Evolutionary conservation across 1,140 invertebrate genomes (phyloP).

Genomic region (Lamellibrachia luymesi): DNA sequence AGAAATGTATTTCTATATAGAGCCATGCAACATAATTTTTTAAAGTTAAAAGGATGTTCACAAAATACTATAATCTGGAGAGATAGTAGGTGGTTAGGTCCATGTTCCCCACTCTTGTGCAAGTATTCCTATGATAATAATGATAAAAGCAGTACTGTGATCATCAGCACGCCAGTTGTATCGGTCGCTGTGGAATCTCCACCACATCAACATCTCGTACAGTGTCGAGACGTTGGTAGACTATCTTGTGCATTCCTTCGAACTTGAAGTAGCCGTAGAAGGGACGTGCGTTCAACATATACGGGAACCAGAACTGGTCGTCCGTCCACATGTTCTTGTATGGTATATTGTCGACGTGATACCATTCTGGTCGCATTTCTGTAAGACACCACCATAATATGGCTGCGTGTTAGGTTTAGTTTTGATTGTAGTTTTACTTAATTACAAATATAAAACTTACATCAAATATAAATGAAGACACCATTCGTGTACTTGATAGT

Average conservation of each 20-base stretch:
- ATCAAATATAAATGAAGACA: no score
- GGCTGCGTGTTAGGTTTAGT: no score
- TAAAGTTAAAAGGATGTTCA: background rate
- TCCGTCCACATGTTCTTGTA: slow-evolving; percentile 73
- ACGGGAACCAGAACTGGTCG: slow-evolving; percentile 69
- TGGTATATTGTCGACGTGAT: slow-evolving; percentile 62
- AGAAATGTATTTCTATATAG: no score
- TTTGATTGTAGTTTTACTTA: background rate
- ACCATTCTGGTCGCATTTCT: slow-evolving; percentile 75
- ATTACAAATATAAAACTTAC: background rate
- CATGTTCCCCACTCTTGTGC: no score
- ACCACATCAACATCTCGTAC: slow-evolving; percentile 28
- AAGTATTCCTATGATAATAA: background rate
- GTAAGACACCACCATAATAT: slow-evolving; percentile 27
- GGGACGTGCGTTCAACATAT: slow-evolving; percentile 62
- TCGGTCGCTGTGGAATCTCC: slow-evolving; percentile 17
- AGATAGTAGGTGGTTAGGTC: no score
- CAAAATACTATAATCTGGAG: background rate
- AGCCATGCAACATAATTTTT: background rate
- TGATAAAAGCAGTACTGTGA: background rate
- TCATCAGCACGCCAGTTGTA: background rate
- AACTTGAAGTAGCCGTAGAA: slow-evolving; percentile 65
- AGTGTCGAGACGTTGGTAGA: slow-evolving; percentile 40
- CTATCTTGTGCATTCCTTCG: slow-evolving; percentile 46
- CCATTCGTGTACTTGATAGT: no score